Percentiles rank a stretch among this genome's conserved stretches.
Conservation (phyloP, 2,888 invertebrate species). For the Endotricha flammealis region DNA sequence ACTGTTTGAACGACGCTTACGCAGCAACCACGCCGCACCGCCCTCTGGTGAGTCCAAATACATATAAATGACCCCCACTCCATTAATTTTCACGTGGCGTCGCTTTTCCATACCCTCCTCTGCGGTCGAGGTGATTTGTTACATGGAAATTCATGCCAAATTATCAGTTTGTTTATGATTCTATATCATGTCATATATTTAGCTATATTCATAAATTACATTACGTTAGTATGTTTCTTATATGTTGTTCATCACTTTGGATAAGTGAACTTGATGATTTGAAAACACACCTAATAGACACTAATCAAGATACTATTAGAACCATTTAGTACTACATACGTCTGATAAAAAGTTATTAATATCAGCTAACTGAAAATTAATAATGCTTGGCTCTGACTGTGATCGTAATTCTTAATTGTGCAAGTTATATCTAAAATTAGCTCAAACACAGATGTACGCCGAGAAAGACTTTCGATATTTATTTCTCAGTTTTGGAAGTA, state of each 20-base stretch:
- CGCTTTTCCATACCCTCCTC: conserved; percentile 30
- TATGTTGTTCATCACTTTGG: too few relatives aligned
- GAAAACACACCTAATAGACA: too few relatives aligned
- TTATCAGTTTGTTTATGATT: conserved; percentile 23
- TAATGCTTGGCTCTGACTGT: conserved; percentile 15
- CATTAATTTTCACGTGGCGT: conserved; percentile 20
- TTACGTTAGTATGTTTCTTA: too few relatives aligned
- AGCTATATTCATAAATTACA: background rate
- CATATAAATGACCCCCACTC: conserved; percentile 2
- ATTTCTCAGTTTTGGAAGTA: conserved; percentile 11
- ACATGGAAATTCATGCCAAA: conserved; percentile 41
- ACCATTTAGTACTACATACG: too few relatives aligned
- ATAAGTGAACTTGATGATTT: too few relatives aligned
- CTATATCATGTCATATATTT: background rate
- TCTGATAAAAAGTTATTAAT: conserved; percentile 5
- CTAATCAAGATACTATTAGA: too few relatives aligned
- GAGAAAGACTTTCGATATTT: conserved; percentile 8
- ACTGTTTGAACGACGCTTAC: conserved; percentile 49
- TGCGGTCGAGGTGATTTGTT: conserved; percentile 50
- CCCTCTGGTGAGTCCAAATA: conserved; percentile 60
- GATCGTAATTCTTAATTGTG: conserved; percentile 9
- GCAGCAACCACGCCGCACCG: conserved; percentile 46
- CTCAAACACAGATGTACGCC: conserved; percentile 5
- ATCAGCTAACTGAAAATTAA: conserved; percentile 7
- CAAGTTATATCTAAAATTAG: conserved; percentile 12